Evolutionary conservation across 2,113 vertebrate species (phyloP).

Genomic region (Lagopus leucura): DNA sequence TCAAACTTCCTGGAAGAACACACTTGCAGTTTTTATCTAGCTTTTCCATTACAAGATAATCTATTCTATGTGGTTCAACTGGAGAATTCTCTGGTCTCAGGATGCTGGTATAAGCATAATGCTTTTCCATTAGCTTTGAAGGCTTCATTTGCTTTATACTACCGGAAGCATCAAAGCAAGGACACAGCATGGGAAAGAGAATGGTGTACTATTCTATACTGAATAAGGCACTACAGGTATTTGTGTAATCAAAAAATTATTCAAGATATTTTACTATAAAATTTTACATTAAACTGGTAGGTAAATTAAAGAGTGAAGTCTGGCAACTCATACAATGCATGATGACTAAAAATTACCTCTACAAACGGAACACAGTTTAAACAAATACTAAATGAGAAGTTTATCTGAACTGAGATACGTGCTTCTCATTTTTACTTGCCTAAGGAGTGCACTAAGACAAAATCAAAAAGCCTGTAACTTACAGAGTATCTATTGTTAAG

Average conservation of each 20-base stretch:
- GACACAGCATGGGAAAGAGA: accelerated
- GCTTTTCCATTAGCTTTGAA: background rate
- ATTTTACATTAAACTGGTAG: background rate
- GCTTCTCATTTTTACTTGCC: background rate
- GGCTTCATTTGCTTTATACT: background rate
- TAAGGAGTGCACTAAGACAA: background rate
- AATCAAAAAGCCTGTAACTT: background rate
- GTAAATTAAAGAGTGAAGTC: background rate
- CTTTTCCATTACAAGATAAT: background rate
- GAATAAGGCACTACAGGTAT: background rate
- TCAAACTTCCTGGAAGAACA: background rate
- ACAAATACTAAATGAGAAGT: background rate
- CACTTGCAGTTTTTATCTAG: background rate
- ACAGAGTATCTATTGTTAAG: background rate
- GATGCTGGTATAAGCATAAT: background rate
- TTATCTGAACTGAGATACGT: background rate
- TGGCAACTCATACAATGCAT: background rate
- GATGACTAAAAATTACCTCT: background rate
- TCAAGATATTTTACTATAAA: background rate
- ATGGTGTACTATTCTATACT: accelerated
- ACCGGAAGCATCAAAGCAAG: background rate
- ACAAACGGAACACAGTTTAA: background rate
- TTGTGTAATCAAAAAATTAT: background rate
- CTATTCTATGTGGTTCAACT: background rate
- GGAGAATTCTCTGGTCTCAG: background rate